A percentile compares a stretch with the other conserved stretches of the same genome.
Conservation (phyloP, 2,888 invertebrate genomes). For the Pyrrhia umbra region DNA sequence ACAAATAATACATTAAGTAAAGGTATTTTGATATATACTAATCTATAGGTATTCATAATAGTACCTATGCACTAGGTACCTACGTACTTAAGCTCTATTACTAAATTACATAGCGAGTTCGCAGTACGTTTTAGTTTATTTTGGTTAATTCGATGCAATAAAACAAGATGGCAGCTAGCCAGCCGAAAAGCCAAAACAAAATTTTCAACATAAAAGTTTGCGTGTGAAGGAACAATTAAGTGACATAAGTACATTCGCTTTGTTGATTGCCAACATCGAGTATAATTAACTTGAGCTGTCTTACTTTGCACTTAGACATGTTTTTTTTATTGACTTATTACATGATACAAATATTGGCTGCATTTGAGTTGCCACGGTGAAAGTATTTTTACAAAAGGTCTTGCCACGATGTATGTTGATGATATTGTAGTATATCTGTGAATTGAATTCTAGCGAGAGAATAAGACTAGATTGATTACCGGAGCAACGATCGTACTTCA, state of each 20-base stretch:
- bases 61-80: no score
- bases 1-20: background rate
- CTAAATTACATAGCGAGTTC: conserved; percentile 5
- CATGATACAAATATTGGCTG: no score
- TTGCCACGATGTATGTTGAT: background rate
- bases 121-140: conserved; percentile 5
- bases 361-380: background rate
- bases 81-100: background rate
- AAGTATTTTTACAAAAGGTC: background rate
- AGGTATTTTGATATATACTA: background rate
- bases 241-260: conserved; percentile 69
- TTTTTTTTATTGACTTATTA: conserved; percentile 4
- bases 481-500: background rate
- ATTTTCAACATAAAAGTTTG: conserved; percentile 67
- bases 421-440: background rate
- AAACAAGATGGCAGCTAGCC: conserved; percentile 54
- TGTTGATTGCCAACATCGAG: conserved; percentile 70
- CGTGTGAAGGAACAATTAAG: conserved; percentile 73
- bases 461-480: conserved; percentile 15
- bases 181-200: conserved; percentile 57
- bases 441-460: background rate
- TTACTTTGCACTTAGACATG: conserved; percentile 42
- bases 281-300: conserved; percentile 57
- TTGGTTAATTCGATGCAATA: conserved; percentile 39
- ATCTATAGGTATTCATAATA: no score